Evolutionary conservation across 2,888 invertebrate species (phyloP).

Genomic region (Agrenia bidenticulata): DNA sequence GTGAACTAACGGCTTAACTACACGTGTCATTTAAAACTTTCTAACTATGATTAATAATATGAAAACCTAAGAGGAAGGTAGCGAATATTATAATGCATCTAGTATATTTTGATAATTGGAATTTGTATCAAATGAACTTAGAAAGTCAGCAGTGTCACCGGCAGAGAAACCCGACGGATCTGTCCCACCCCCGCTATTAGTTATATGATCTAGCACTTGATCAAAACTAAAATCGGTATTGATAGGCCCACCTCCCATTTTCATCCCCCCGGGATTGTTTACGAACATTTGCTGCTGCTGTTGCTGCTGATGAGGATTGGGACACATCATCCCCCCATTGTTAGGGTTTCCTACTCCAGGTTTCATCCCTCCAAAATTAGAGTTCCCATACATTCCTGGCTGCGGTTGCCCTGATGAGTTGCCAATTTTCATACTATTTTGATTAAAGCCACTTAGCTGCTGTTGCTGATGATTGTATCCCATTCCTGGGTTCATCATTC

Average conservation of each 20-base stretch:
- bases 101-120: constrained; percentile 40
- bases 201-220: constrained; percentile 36
- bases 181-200: constrained; percentile 13
- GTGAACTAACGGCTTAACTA: no score
- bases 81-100: constrained; percentile 32
- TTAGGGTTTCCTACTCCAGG: constrained; percentile 16
- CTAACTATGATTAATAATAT: no score
- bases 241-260: background rate
- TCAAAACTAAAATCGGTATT: constrained; percentile 37
- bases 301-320: constrained; percentile 34
- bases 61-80: background rate
- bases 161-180: constrained; percentile 26
- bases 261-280: constrained; percentile 18
- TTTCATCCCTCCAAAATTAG: constrained; percentile 31
- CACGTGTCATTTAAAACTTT: no score
- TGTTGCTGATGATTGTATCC: constrained; percentile 14
- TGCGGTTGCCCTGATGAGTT: constrained; percentile 25
- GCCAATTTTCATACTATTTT: constrained; percentile 9
- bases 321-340: constrained; percentile 24
- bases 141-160: constrained; percentile 33
- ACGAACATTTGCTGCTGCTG: constrained; percentile 19
- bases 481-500: constrained; percentile 4
- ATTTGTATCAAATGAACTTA: constrained; percentile 39
- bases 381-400: constrained; percentile 29
- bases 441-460: constrained; percentile 25